Evolutionary conservation across 2,113 vertebrate species (phyloP), one percentile per base, ranked within the genome.

Genomic region (Bos javanicus): DNA sequence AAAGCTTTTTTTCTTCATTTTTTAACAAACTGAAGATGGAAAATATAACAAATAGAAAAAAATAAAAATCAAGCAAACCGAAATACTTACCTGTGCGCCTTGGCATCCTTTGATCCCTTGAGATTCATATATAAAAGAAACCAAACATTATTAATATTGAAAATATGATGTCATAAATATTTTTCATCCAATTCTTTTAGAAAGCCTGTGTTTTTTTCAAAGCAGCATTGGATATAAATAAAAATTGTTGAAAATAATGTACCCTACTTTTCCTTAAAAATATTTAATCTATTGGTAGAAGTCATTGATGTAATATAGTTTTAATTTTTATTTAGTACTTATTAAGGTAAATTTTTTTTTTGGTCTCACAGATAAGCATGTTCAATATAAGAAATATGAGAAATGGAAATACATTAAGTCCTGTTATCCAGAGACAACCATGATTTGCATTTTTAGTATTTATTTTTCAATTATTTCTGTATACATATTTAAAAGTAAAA

Each of bases 1-100:
- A 43, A 30, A 92, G 95, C 25, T 64, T 96, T 95, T 91, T 74
- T 84, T 8, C 67, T 93, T 98, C 48, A 97, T 26, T 78, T 97
- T 97, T 82, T n/a, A 97, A 67, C 54, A 86, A 62, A 90, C 16
- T 33, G 59, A 96, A 60, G 43, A 52, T 84, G 43, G 5, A 28
- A 97, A 91, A 48, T 74, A 36, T 46, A 88, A 48, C 54, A 85
- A 90, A 82, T 82, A 21, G 30, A 54, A 76, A 86, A 50, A 80
- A 76, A 67, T 48, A 11, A 64, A 64, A 59, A 30, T 52, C 16
- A 76, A 54, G 13, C 30, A 28, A 64, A 64, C 8, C 3, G 16
- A 92, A 60, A 13, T 84, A 36, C 89, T 92, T 80, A 59, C 11
- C 52, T 92, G 23, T 95, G 36, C 91, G 5, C 2, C 15, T 43